phyloP scores from a whole-genome alignment of 2,113 vertebrate genomes.

The Smithornis capensis region DNA sequence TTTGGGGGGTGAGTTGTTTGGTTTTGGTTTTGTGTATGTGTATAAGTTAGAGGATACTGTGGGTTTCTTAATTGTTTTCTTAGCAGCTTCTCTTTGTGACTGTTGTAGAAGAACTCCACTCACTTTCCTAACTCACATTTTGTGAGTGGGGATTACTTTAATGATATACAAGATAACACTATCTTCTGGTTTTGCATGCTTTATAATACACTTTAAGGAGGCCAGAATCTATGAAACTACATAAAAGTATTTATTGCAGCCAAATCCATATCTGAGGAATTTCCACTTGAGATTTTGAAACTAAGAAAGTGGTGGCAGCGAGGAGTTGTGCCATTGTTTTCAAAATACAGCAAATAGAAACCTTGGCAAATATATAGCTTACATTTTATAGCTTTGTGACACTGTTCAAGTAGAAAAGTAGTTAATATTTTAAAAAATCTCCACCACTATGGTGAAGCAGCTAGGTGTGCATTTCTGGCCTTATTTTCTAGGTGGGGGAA shows the following conservation, averaged over 20 bases:
- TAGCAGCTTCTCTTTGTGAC: neutral
- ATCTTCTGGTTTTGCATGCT: neutral
- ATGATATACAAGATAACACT: neutral
- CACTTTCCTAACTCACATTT: neutral
- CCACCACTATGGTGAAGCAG: neutral
- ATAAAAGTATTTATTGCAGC: neutral
- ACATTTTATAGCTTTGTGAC: neutral
- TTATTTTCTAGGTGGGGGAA: neutral
- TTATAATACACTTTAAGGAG: neutral
- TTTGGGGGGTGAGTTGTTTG: too few relatives aligned
- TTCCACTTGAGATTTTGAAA: neutral
- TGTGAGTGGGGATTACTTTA: neutral
- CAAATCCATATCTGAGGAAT: neutral
- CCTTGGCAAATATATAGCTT: neutral
- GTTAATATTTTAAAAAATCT: fast-evolving
- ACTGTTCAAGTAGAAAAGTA: neutral
- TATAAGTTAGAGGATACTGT: neutral
- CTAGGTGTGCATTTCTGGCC: neutral
- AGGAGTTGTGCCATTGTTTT: neutral
- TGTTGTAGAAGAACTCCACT: neutral
- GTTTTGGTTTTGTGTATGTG: too few relatives aligned
- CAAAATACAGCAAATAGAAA: neutral
- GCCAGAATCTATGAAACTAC: neutral
- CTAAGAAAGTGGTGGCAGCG: neutral
- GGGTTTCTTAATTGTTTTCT: neutral